A percentile compares a stretch with the other conserved stretches of the same genome.
These are phyloP conservation scores for Dicaeum eximium DNA, from an alignment of 2,113 vertebrate species.

Conservation along the genomic window DNA sequence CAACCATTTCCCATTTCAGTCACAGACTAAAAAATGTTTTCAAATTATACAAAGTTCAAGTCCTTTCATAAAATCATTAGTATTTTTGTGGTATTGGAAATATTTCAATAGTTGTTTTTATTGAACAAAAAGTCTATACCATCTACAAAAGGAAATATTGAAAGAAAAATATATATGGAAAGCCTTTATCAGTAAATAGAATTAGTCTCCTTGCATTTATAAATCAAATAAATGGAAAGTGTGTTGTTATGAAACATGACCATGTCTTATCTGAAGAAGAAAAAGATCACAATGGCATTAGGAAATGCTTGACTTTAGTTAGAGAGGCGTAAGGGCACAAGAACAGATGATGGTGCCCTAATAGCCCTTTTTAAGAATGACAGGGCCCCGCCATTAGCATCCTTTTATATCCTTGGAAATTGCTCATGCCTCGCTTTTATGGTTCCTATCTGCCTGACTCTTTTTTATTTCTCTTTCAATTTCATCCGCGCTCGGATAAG, in stretches of 20 bases:
- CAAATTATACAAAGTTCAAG: neutral
- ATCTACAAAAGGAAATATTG: constrained; percentile 63
- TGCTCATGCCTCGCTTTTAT: constrained; percentile 90
- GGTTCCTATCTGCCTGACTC: constrained; percentile 85
- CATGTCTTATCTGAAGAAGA: constrained; percentile 85
- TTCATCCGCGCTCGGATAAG: constrained; percentile 93
- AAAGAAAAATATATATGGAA: constrained; percentile 74
- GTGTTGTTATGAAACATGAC: constrained; percentile 84
- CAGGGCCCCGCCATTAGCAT: constrained; percentile 89
- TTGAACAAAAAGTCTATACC: constrained; percentile 32
- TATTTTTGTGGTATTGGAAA: constrained; percentile 21
- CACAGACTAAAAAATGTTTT: neutral
- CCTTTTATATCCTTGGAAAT: constrained; percentile 93
- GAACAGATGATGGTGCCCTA: constrained; percentile 88
- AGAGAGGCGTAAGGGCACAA: constrained; percentile 78
- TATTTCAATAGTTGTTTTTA: constrained; percentile 39
- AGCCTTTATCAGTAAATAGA: constrained; percentile 83
- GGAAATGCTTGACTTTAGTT: constrained; percentile 91
- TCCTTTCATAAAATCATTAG: constrained; percentile 30
- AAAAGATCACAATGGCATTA: constrained; percentile 83
- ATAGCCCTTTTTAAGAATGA: constrained; percentile 93
- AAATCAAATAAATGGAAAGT: constrained; percentile 85
- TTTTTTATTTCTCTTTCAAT: constrained; percentile 98
- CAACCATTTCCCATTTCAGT: neutral
- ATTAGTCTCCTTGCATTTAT: constrained; percentile 81